phyloP scores from a whole-genome alignment of 2,797 vertebrate species.

The Melanotaenia pygmaea region DNA sequence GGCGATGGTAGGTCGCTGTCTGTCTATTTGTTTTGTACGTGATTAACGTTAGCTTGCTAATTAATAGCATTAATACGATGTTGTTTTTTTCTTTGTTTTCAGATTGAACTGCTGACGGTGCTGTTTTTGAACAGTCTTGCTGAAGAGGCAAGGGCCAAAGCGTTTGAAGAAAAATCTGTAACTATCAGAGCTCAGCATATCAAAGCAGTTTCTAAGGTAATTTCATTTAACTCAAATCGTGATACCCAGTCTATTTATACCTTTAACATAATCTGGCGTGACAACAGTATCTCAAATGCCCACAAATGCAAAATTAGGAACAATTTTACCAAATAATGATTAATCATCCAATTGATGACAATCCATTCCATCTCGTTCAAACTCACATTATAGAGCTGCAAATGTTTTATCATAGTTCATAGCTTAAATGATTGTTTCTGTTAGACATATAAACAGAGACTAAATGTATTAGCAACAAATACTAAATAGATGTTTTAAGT shows the following conservation, averaged over 20 bases:
- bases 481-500: background rate
- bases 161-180: conserved; percentile 86
- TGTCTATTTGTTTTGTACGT: background rate
- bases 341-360: background rate
- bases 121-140: conserved; percentile 89
- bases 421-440: too few species aligned
- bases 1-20: conserved; percentile 64
- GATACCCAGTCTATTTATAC: background rate
- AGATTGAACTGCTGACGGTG: conserved; percentile 90
- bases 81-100: conserved; percentile 29
- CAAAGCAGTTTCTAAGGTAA: conserved; percentile 82
- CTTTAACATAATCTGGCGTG: background rate
- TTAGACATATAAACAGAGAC: too few species aligned
- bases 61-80: background rate
- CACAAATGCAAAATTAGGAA: background rate
- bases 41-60: background rate
- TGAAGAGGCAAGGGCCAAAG: conserved; percentile 88
- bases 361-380: background rate
- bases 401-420: background rate
- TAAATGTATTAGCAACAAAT: background rate
- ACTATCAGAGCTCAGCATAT: conserved; percentile 87
- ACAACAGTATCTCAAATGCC: background rate
- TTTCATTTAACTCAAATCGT: background rate
- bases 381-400: background rate
- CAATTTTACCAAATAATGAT: background rate